Evolutionary conservation across 2,888 invertebrate genomes (phyloP).

Genomic region (Torymus tubicola): DNA sequence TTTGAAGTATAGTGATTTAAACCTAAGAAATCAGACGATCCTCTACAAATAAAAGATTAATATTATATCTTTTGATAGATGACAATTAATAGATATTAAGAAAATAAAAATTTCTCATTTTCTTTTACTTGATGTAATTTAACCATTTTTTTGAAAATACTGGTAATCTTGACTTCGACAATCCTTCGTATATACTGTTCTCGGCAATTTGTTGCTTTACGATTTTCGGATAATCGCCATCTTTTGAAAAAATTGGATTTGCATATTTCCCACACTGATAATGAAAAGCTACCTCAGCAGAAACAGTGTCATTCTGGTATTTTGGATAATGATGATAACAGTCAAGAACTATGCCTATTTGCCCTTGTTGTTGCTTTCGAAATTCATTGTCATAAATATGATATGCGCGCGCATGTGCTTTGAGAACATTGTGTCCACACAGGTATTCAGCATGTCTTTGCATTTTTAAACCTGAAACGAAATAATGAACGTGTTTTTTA

Average conservation of each 20-base stretch:
- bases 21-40: slow-evolving; percentile 85
- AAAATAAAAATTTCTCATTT: background rate
- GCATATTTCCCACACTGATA: slow-evolving; percentile 76
- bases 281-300: slow-evolving; percentile 64
- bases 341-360: slow-evolving; percentile 60
- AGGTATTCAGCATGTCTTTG: slow-evolving; percentile 80
- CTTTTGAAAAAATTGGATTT: slow-evolving; percentile 76
- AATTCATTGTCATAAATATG: slow-evolving; percentile 81
- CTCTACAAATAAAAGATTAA: slow-evolving; percentile 64
- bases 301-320: slow-evolving; percentile 45
- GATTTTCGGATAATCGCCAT: slow-evolving; percentile 78
- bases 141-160: slow-evolving; percentile 79
- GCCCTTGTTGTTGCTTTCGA: slow-evolving; percentile 79
- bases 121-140: slow-evolving; percentile 75
- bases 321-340: slow-evolving; percentile 51
- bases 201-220: slow-evolving; percentile 76
- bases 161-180: slow-evolving; percentile 76
- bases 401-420: slow-evolving; percentile 84
- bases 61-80: background rate
- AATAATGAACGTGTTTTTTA: background rate
- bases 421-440: slow-evolving; percentile 84
- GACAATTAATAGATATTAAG: too few species aligned
- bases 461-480: slow-evolving; percentile 39
- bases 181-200: slow-evolving; percentile 76
- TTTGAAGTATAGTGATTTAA: slow-evolving; percentile 85